Conservation (phyloP, 2,888 invertebrate genomes). For the Himalopsyche anomala region DNA sequence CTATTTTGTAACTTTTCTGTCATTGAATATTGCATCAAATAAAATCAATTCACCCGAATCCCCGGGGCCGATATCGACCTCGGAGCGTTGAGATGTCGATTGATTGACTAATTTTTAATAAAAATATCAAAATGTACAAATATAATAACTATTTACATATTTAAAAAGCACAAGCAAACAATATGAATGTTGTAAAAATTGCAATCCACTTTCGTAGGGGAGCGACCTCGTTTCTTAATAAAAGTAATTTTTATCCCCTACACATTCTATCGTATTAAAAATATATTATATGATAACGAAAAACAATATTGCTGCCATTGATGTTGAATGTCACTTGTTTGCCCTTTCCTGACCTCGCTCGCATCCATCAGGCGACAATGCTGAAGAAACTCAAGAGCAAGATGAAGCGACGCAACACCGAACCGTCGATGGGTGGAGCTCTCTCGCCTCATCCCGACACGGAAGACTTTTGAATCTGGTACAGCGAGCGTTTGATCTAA, state of each 20-base stretch:
- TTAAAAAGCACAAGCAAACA: conserved; percentile 10
- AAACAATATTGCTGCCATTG: conserved; percentile 57
- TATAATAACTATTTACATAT: conserved; percentile 29
- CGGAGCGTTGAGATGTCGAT: not conserved
- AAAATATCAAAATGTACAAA: conserved; percentile 43
- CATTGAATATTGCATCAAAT: conserved; percentile 19
- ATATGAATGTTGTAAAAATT: not conserved
- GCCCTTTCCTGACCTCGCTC: conserved; percentile 66
- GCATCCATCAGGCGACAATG: conserved; percentile 96
- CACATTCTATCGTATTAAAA: conserved; percentile 22
- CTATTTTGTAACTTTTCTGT: not conserved
- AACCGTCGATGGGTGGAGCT: conserved; percentile 83
- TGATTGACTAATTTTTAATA: conserved; percentile 35
- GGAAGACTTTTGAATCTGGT: conserved; percentile 83
- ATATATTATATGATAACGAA: conserved; percentile 36
- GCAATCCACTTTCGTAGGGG: not conserved
- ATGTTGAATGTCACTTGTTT: conserved; percentile 60
- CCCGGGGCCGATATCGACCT: not conserved
- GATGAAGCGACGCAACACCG: conserved; percentile 97
- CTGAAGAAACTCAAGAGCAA: conserved; percentile 98
- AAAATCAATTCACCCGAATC: not conserved
- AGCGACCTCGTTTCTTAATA: not conserved
- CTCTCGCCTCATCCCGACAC: conserved; percentile 71
- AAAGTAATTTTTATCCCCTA: conserved; percentile 27
- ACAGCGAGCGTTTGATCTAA: conserved; percentile 84